These are phyloP conservation scores for Cyprinodon variegatus DNA, from an alignment of 2,113 vertebrate genomes.

Conservation along the genomic window DNA sequence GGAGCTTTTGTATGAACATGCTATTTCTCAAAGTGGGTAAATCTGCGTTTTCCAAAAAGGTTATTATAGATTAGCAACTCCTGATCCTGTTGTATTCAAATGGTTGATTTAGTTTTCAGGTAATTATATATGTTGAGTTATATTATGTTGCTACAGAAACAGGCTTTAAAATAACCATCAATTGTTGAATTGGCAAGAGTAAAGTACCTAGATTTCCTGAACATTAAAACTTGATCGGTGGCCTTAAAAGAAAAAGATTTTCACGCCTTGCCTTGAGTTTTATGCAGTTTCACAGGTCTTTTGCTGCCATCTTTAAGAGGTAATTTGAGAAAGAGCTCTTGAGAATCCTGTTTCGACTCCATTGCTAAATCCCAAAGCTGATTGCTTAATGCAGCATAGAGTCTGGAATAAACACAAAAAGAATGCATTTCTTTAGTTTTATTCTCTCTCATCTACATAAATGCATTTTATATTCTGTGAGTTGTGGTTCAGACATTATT, in stretches of 20 bases:
- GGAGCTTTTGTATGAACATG: not conserved
- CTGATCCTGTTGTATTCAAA: not conserved
- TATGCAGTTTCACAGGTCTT: not conserved
- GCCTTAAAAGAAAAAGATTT: not conserved
- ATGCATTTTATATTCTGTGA: not conserved
- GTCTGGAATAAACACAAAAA: not conserved
- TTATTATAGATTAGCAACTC: not conserved
- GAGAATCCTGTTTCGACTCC: not conserved
- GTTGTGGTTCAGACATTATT: constrained; percentile 40
- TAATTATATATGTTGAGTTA: not conserved
- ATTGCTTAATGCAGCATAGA: not conserved
- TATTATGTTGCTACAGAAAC: not conserved
- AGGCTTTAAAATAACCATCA: not conserved
- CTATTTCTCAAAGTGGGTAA: not conserved
- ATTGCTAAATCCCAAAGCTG: not conserved
- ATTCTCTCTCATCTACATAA: not conserved
- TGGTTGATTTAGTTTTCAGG: not conserved
- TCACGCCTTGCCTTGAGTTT: not conserved
- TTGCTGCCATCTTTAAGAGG: not conserved
- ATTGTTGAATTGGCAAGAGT: not conserved
- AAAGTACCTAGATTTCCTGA: not conserved
- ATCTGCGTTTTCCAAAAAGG: not conserved
- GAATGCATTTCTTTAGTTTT: not conserved
- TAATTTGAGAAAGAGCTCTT: not conserved
- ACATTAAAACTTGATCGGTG: not conserved